Conservation (phyloP, 2,888 invertebrate species). For the Noctua fimbriata region DNA sequence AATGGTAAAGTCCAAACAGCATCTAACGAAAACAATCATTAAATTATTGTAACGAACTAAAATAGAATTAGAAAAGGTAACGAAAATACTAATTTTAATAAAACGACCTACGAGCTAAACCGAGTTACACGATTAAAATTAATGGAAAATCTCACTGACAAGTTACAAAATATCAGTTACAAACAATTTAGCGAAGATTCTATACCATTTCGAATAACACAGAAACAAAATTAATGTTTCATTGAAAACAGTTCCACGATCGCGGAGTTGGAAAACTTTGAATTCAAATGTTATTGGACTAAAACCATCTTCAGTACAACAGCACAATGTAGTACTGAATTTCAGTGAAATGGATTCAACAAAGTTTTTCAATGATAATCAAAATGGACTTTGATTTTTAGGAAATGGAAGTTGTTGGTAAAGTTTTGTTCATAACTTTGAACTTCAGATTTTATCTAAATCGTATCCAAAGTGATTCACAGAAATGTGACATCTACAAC, state of each 20-base stretch:
- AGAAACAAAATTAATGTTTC: slow-evolving; percentile 54
- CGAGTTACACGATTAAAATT: slow-evolving; percentile 17
- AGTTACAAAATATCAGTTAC: slow-evolving; percentile 58
- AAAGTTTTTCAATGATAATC: slow-evolving; percentile 42
- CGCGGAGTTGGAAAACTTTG: slow-evolving; percentile 56
- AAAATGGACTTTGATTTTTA: slow-evolving; percentile 40
- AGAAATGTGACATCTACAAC: background rate
- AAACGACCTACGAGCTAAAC: background rate
- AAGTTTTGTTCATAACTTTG: slow-evolving; percentile 23
- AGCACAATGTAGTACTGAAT: slow-evolving; percentile 20
- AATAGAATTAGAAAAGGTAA: background rate
- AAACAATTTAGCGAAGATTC: slow-evolving; percentile 51
- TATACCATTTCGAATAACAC: slow-evolving; percentile 44
- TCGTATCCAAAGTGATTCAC: background rate
- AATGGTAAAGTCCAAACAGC: too few species aligned
- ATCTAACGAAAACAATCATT: background rate
- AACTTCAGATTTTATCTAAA: slow-evolving; percentile 31
- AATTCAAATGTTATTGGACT: slow-evolving; percentile 65
- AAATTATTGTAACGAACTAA: background rate
- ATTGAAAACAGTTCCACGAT: slow-evolving; percentile 52
- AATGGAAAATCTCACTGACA: slow-evolving; percentile 30
- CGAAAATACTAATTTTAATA: background rate
- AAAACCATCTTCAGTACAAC: slow-evolving; percentile 61
- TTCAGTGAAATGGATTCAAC: slow-evolving; percentile 24
- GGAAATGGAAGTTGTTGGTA: slow-evolving; percentile 22